phyloP scores from a whole-genome alignment of 2,797 vertebrate genomes.

The Poeciliopsis turneri region DNA sequence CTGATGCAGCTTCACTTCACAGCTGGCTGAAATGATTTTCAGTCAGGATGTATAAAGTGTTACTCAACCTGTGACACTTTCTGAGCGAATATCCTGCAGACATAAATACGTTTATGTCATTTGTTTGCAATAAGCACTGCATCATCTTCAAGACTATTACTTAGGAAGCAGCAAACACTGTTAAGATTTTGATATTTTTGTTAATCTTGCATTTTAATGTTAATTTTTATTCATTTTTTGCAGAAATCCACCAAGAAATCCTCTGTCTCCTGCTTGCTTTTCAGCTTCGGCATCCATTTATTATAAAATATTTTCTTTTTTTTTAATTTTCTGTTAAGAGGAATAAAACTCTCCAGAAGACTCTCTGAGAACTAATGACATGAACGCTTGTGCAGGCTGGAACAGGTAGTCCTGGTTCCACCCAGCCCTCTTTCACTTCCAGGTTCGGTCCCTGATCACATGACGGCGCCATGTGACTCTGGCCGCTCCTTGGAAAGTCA shows the following conservation, averaged over 20 bases:
- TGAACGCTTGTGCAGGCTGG: not conserved
- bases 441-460: conserved; percentile 37
- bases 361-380: not conserved
- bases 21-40: not conserved
- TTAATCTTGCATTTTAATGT: not conserved
- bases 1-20: not conserved
- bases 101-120: not conserved
- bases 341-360: conserved; percentile 33
- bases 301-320: not conserved
- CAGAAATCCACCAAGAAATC: not conserved
- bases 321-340: not conserved
- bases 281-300: not conserved
- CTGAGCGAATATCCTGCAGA: not conserved
- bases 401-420: conserved; percentile 3
- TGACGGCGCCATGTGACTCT: conserved; percentile 26
- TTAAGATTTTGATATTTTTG: not conserved
- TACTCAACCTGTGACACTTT: not conserved
- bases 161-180: not conserved
- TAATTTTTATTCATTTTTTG: not conserved
- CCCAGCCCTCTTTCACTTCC: conserved; percentile 41
- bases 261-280: not conserved
- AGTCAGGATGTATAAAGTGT: not conserved
- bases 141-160: not conserved
- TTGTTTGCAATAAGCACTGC: not conserved
- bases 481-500: conserved; percentile 12